A percentile compares a stretch with the other conserved stretches of the same genome.
phyloP scores from a whole-genome alignment of 2,888 invertebrate species.

The Synanthedon tipuliformis region DNA sequence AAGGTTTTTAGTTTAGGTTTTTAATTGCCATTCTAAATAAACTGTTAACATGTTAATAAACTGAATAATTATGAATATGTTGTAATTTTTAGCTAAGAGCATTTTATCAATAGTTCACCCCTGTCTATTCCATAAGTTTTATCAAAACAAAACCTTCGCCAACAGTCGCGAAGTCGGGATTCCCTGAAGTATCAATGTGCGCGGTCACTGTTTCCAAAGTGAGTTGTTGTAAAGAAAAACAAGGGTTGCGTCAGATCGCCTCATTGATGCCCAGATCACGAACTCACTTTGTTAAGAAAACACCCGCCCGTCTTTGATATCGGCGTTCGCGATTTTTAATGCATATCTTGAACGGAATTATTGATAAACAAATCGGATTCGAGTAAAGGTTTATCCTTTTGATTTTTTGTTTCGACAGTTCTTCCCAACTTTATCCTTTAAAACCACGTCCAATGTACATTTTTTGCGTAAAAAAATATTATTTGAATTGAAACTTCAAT shows the following conservation, averaged over 20 bases:
- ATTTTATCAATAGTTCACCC: background rate
- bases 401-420: conserved; percentile 16
- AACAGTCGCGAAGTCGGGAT: conserved; percentile 13
- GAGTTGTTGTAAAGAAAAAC: conserved; percentile 61
- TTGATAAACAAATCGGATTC: conserved; percentile 43
- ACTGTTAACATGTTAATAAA: no score
- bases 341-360: conserved; percentile 61
- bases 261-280: conserved; percentile 57
- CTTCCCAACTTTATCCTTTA: no score
- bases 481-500: no score
- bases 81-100: no score
- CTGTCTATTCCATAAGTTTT: background rate
- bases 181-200: conserved; percentile 24
- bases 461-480: no score
- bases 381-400: conserved; percentile 34
- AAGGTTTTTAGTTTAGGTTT: no score
- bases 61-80: no score
- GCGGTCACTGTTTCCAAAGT: conserved; percentile 46
- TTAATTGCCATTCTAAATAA: no score
- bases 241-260: conserved; percentile 45
- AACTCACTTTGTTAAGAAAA: conserved; percentile 65
- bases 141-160: background rate
- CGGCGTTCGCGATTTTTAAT: conserved; percentile 52
- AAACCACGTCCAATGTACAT: no score
- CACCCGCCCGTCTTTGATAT: conserved; percentile 54